These are phyloP conservation scores for Temnothorax curvispinosus DNA, from an alignment of 1,140 invertebrate genomes.

Conservation along the genomic window DNA sequence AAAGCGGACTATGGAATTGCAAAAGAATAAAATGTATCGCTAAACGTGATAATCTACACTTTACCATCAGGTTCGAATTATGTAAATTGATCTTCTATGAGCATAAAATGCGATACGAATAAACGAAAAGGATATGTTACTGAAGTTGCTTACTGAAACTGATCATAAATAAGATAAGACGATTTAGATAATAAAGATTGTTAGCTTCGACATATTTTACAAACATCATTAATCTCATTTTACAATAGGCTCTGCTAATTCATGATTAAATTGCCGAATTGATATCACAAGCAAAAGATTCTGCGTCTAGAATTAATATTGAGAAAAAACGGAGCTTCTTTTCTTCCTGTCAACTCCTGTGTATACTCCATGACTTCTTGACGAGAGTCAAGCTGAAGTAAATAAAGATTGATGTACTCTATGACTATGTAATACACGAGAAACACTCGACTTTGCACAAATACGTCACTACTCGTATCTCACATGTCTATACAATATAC, in stretches of 20 bases:
- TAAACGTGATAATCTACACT: background rate
- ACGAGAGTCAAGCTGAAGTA: too few relatives aligned
- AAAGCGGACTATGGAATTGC: background rate
- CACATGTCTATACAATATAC: background rate
- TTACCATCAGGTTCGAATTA: background rate
- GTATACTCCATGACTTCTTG: too few relatives aligned
- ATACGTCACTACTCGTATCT: background rate
- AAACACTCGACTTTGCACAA: slow-evolving; percentile 6
- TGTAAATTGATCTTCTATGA: background rate
- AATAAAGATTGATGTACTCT: too few relatives aligned
- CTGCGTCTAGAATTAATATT: background rate
- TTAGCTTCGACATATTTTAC: background rate
- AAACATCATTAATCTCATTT: too few relatives aligned
- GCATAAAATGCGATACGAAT: background rate
- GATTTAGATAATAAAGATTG: background rate
- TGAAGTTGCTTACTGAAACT: background rate
- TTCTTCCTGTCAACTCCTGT: background rate
- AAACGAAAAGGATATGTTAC: background rate
- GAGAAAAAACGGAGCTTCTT: background rate
- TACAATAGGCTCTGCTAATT: background rate
- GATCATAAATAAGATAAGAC: background rate
- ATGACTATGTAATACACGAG: background rate
- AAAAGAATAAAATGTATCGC: background rate
- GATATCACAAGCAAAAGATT: background rate
- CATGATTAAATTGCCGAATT: background rate